A percentile compares a stretch with the other conserved stretches of the same genome.
phyloP scores from a whole-genome alignment of 2,113 vertebrate genomes.

The Python bivittatus region DNA sequence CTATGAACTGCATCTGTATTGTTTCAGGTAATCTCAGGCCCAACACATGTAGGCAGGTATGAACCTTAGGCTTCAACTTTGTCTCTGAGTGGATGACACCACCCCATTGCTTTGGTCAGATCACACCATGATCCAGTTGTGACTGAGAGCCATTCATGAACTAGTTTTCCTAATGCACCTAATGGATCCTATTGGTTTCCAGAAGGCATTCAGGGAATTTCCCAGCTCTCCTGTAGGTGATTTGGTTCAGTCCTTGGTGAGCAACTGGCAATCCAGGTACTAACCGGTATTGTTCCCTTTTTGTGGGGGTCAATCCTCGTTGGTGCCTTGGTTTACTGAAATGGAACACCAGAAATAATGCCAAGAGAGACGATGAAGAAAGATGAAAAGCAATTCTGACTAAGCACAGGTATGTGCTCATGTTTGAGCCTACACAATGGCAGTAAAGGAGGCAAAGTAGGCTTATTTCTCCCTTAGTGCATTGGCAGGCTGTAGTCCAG shows the following conservation, averaged over 20 bases:
- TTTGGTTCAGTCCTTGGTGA: neutral
- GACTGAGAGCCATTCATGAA: neutral
- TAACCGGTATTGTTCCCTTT: neutral
- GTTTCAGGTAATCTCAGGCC: neutral
- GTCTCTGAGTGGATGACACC: neutral
- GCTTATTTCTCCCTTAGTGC: neutral
- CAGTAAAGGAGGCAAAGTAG: neutral
- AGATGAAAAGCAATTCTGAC: neutral
- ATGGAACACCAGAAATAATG: neutral
- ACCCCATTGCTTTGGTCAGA: neutral
- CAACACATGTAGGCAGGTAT: neutral
- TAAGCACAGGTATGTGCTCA: neutral
- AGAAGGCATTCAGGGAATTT: neutral
- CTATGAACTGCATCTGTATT: too few relatives aligned
- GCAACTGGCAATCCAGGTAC: neutral
- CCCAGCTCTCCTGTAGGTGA: neutral
- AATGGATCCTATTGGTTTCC: neutral
- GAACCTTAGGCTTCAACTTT: neutral
- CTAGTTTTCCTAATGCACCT: neutral
- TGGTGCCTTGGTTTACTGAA: neutral
- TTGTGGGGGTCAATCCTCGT: neutral
- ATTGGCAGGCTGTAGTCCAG: neutral
- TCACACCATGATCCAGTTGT: neutral
- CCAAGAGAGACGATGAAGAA: neutral
- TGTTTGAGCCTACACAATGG: neutral